These are phyloP conservation scores for Syngnathus scovelli DNA, from an alignment of 2,113 vertebrate genomes.

Conservation along the genomic window DNA sequence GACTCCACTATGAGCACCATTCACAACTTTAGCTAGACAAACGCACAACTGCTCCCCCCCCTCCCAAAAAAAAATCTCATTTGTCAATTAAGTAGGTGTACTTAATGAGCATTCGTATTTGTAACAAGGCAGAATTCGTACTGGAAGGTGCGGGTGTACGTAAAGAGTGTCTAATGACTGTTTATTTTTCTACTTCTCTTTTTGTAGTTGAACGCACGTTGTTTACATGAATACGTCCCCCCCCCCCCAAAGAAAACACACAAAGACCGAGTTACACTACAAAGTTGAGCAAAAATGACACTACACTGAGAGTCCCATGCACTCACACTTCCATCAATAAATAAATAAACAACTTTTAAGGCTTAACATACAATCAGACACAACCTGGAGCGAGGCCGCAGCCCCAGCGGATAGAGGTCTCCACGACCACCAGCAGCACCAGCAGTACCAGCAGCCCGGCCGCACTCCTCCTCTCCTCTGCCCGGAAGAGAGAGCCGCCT, in stretches of 20 bases:
- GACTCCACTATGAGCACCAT: background rate
- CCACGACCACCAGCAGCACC: slow-evolving; percentile 3
- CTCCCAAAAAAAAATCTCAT: too few species aligned
- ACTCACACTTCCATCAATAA: background rate
- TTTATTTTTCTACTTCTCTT: background rate
- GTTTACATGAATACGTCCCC: background rate
- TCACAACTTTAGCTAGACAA: background rate
- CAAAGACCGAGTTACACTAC: background rate
- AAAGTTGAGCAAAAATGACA: background rate
- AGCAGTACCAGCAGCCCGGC: background rate
- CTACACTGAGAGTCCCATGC: background rate
- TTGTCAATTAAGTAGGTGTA: too few species aligned
- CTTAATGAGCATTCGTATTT: background rate
- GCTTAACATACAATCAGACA: too few species aligned
- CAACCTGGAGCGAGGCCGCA: too few species aligned
- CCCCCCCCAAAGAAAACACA: too few species aligned
- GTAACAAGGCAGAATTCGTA: background rate
- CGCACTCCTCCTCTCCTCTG: slow-evolving; percentile 43
- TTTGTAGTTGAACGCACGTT: too few species aligned
- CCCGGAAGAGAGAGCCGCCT: slow-evolving; percentile 16
- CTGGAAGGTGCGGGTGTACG: background rate
- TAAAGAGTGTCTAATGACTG: background rate
- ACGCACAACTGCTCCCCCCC: background rate
- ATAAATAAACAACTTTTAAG: too few species aligned
- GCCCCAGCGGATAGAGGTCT: background rate